Conservation (phyloP, 2,888 invertebrate species). For the Trachelus troglodyta region DNA sequence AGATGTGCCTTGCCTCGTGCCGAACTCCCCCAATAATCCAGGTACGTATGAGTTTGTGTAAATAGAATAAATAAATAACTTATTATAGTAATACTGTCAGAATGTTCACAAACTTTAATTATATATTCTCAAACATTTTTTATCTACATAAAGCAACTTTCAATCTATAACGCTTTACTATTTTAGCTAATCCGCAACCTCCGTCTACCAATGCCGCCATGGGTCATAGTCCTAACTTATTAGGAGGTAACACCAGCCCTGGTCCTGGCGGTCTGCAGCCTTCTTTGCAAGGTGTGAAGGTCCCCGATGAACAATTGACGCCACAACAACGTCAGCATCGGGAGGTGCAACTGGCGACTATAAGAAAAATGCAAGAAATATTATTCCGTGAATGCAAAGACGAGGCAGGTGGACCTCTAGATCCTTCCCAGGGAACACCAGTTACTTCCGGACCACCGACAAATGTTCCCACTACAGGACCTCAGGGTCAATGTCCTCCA, state of each 20-base stretch:
- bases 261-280: conserved; percentile 70
- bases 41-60: conserved; percentile 37
- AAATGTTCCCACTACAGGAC: conserved; percentile 55
- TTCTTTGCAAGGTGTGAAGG: conserved; percentile 82
- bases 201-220: conserved; percentile 53
- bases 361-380: conserved; percentile 93
- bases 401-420: conserved; percentile 52
- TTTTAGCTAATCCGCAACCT: conserved; percentile 58
- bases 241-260: conserved; percentile 68
- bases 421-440: conserved; percentile 57
- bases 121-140: neutral
- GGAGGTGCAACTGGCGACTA: conserved; percentile 91
- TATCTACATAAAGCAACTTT: neutral
- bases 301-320: conserved; percentile 95
- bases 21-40: conserved; percentile 64
- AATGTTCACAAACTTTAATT: neutral
- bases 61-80: neutral
- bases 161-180: neutral
- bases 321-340: conserved; percentile 95
- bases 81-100: neutral
- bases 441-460: conserved; percentile 49
- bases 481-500: conserved; percentile 60
- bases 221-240: conserved; percentile 63
- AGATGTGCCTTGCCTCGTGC: conserved; percentile 66
- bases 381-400: conserved; percentile 83